Percentiles rank a stretch among this genome's conserved stretches.
Evolutionary conservation across 2,888 invertebrate species (phyloP).

Genomic region (Acleris literana): DNA sequence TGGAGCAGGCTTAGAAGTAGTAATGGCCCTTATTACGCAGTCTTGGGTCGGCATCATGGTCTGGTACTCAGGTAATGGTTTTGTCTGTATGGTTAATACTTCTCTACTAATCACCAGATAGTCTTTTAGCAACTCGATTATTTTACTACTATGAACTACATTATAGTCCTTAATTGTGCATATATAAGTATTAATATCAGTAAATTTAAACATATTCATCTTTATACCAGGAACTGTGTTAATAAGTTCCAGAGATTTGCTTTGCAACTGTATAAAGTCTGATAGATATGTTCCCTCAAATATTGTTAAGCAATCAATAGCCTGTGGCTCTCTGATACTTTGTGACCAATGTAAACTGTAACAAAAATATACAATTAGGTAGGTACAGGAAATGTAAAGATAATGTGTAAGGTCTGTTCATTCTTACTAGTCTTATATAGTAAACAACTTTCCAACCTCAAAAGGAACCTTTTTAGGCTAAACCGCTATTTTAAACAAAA

Average conservation of each 20-base stretch:
- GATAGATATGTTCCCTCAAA: slow-evolving; percentile 72
- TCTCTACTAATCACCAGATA: slow-evolving; percentile 56
- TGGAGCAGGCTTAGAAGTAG: slow-evolving; percentile 47
- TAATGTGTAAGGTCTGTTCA: too few relatives aligned
- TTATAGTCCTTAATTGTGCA: slow-evolving; percentile 68
- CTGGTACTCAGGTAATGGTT: slow-evolving; percentile 71
- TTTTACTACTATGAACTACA: slow-evolving; percentile 66
- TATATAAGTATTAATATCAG: slow-evolving; percentile 54
- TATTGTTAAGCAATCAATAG: slow-evolving; percentile 61
- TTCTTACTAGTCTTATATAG: too few relatives aligned
- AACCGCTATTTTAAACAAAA: too few relatives aligned
- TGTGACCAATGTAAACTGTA: slow-evolving; percentile 65
- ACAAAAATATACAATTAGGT: slow-evolving; percentile 39
- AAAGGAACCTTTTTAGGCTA: too few relatives aligned
- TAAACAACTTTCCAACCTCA: too few relatives aligned
- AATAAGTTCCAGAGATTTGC: slow-evolving; percentile 51
- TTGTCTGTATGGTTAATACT: slow-evolving; percentile 64
- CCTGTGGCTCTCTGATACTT: slow-evolving; percentile 45
- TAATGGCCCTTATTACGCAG: slow-evolving; percentile 61
- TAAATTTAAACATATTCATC: slow-evolving; percentile 60
- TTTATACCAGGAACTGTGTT: slow-evolving; percentile 60
- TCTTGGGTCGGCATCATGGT: slow-evolving; percentile 47
- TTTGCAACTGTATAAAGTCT: slow-evolving; percentile 55
- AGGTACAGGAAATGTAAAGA: too few relatives aligned
- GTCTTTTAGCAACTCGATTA: slow-evolving; percentile 62